phyloP scores from a whole-genome alignment of 2,797 vertebrate species.

The Cetoscarus ocellatus region DNA sequence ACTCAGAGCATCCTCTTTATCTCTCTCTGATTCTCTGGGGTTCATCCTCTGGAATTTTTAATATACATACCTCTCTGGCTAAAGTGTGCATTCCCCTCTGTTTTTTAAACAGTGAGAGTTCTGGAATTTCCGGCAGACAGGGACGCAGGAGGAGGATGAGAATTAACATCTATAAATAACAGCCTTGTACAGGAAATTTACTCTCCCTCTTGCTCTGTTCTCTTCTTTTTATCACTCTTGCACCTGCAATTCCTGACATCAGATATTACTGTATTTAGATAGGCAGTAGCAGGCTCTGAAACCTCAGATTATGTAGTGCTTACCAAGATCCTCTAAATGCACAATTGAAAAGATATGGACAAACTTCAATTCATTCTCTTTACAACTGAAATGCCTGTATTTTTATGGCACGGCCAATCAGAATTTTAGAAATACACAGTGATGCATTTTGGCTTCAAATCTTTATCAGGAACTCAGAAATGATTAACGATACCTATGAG shows the following conservation, averaged over 20 bases:
- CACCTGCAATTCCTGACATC: background rate
- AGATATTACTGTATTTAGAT: too few relatives aligned
- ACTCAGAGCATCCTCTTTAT: conserved; percentile 6
- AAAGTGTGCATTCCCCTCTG: conserved; percentile 33
- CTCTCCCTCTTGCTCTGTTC: background rate
- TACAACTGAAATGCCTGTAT: too few relatives aligned
- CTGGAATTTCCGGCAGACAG: conserved; percentile 49
- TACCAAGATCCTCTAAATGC: too few relatives aligned
- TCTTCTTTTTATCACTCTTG: background rate
- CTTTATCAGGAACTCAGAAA: too few relatives aligned
- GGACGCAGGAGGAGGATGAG: conserved; percentile 15
- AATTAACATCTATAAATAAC: conserved; percentile 29
- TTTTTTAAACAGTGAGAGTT: conserved; percentile 38
- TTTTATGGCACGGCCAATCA: too few relatives aligned
- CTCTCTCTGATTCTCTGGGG: background rate
- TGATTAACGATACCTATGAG: too few relatives aligned
- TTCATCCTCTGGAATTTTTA: conserved; percentile 5
- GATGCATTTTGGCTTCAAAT: too few relatives aligned
- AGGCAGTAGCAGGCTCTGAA: too few relatives aligned
- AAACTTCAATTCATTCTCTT: too few relatives aligned
- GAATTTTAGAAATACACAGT: too few relatives aligned
- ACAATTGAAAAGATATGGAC: too few relatives aligned
- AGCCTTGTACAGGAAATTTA: conserved; percentile 41
- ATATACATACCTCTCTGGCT: conserved; percentile 10
- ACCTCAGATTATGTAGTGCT: too few relatives aligned